These are phyloP conservation scores for Gandaritis pyraliata DNA, from an alignment of 2,888 invertebrate genomes.

Conservation along the genomic window DNA sequence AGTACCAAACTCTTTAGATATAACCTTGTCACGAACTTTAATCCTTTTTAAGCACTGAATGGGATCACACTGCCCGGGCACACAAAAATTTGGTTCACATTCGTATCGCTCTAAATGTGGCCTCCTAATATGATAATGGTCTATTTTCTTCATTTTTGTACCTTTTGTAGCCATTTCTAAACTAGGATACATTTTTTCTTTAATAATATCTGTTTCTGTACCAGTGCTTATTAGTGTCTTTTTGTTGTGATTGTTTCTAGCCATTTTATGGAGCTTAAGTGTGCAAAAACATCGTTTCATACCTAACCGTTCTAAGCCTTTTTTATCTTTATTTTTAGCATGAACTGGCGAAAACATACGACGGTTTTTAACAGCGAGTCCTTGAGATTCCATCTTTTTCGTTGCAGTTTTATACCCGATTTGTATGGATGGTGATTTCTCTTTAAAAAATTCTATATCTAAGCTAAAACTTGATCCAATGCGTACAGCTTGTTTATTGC, in stretches of 20 bases:
- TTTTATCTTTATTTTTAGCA: neutral
- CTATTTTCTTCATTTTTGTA: conserved; percentile 18
- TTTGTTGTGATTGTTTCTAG: conserved; percentile 11
- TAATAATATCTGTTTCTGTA: conserved; percentile 28
- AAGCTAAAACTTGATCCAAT: conserved; percentile 42
- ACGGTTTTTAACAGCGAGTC: neutral
- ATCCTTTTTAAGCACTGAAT: conserved; percentile 46
- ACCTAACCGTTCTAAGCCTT: neutral
- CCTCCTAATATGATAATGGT: conserved; percentile 7
- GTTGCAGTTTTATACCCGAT: neutral
- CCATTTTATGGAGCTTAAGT: conserved; percentile 38
- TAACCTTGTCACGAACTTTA: conserved; percentile 19
- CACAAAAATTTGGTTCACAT: conserved; percentile 51
- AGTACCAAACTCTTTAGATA: conserved; percentile 34
- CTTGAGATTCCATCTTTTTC: conserved; percentile 3
- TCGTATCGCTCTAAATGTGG: conserved; percentile 41
- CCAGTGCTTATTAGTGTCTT: conserved; percentile 17
- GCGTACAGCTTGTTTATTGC: conserved; percentile 34
- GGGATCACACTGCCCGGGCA: conserved; percentile 50
- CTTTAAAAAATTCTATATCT: conserved; percentile 44
- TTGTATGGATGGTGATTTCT: conserved; percentile 17
- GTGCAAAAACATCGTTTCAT: conserved; percentile 45
- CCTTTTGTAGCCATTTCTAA: conserved; percentile 16
- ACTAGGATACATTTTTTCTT: conserved; percentile 25
- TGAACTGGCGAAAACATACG: conserved; percentile 6